Conservation (phyloP, 2,888 invertebrate species). For the Gymnocheta viridis region DNA sequence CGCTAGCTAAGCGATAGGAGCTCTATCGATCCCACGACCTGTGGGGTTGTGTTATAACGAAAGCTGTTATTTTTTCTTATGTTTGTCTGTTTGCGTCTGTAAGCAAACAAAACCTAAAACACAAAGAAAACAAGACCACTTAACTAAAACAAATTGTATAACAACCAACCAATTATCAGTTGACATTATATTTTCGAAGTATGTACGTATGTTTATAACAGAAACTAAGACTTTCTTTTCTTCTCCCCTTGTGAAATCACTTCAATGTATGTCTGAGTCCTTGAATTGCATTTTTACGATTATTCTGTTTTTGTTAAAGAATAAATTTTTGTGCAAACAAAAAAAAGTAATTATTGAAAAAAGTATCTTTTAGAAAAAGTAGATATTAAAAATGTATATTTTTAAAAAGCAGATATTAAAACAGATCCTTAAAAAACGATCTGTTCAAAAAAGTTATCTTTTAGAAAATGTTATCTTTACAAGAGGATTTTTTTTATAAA, state of each 20-base stretch:
- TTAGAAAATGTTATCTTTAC: too few relatives aligned
- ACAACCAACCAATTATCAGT: conserved; percentile 68
- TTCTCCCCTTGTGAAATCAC: background rate
- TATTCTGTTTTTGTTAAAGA: background rate
- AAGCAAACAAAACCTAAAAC: conserved; percentile 41
- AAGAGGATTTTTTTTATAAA: too few relatives aligned
- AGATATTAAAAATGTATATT: too few relatives aligned
- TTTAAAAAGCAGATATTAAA: too few relatives aligned
- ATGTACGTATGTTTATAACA: conserved; percentile 49
- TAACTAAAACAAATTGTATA: conserved; percentile 68
- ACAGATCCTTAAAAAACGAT: too few relatives aligned
- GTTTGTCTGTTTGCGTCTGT: background rate
- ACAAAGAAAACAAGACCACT: conserved; percentile 60
- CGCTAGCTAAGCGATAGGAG: too few relatives aligned
- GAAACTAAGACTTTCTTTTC: conserved; percentile 37
- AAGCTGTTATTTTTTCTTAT: background rate
- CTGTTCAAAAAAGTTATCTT: too few relatives aligned
- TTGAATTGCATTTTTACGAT: background rate
- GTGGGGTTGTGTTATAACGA: background rate
- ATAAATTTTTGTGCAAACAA: too few relatives aligned
- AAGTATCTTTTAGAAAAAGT: too few relatives aligned
- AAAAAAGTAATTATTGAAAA: too few relatives aligned
- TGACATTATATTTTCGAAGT: conserved; percentile 64
- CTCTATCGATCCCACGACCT: background rate
- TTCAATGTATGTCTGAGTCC: background rate